These are phyloP conservation scores for Sylvia atricapilla DNA, from an alignment of 2,113 vertebrate species.

Conservation along the genomic window DNA sequence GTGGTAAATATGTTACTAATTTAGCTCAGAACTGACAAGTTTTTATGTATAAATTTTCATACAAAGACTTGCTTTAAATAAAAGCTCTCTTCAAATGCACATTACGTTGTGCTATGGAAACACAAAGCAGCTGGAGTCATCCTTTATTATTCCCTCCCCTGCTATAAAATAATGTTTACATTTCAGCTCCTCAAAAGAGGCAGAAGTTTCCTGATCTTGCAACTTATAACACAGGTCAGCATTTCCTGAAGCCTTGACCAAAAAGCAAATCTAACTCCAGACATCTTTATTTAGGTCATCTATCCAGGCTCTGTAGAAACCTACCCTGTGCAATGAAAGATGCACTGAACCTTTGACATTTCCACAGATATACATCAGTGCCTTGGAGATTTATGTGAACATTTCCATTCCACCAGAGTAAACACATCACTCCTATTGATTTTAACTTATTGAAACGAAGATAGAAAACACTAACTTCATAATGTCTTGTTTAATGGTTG, in stretches of 20 bases:
- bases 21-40: neutral
- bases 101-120: neutral
- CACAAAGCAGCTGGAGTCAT: accelerated
- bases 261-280: neutral
- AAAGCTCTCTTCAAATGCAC: neutral
- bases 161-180: neutral
- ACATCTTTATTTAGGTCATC: constrained; percentile 6
- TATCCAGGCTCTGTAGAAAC: neutral
- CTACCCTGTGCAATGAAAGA: neutral
- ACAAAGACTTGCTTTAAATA: neutral
- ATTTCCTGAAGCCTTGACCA: neutral
- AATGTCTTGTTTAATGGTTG: neutral
- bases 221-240: neutral
- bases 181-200: neutral
- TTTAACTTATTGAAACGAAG: constrained; percentile 11
- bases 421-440: constrained; percentile 23
- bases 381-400: neutral
- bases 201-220: neutral
- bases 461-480: neutral
- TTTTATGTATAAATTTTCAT: neutral
- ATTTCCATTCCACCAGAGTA: constrained; percentile 11
- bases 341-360: constrained; percentile 22
- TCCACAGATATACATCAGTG: neutral
- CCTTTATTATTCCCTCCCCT: neutral
- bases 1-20: neutral